Evolutionary conservation across 2,888 invertebrate species (phyloP).

Genomic region (Pherbina coryleti): DNA sequence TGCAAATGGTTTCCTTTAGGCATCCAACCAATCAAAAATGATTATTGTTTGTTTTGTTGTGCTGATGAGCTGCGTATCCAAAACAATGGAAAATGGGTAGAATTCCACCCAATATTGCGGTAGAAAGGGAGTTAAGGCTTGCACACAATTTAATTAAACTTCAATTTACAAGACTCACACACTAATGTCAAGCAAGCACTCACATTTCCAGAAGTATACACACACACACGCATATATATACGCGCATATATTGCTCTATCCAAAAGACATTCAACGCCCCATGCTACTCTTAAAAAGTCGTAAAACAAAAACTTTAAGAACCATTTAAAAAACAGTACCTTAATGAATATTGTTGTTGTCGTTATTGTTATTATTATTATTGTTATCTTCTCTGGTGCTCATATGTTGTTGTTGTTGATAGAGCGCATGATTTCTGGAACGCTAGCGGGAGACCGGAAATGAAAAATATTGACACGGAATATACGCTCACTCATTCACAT

Average conservation of each 20-base stretch:
- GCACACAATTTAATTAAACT: conserved; percentile 39
- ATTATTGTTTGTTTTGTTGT: conserved; percentile 6
- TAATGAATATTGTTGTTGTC: conserved; percentile 38
- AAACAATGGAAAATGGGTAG: not conserved
- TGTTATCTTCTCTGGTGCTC: not conserved
- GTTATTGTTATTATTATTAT: conserved; percentile 39
- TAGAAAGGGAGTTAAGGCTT: not conserved
- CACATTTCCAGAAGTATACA: not conserved
- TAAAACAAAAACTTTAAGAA: conserved; percentile 29
- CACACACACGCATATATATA: not conserved
- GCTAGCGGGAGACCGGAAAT: not conserved
- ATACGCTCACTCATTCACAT: not conserved
- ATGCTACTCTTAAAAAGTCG: not conserved
- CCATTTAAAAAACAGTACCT: conserved; percentile 28
- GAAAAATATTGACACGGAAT: not conserved
- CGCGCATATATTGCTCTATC: not conserved
- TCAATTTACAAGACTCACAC: conserved; percentile 29
- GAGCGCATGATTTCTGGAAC: conserved; percentile 20
- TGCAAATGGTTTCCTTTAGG: conserved; percentile 14
- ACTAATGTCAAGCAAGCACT: not conserved
- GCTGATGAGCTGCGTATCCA: not conserved
- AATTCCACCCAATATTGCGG: not conserved
- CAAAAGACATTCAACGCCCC: conserved; percentile 10
- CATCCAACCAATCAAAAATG: conserved; percentile 33
- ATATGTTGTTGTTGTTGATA: not conserved